phyloP scores from a whole-genome alignment of 1,140 invertebrate genomes.

The Eriosoma lanigerum region DNA sequence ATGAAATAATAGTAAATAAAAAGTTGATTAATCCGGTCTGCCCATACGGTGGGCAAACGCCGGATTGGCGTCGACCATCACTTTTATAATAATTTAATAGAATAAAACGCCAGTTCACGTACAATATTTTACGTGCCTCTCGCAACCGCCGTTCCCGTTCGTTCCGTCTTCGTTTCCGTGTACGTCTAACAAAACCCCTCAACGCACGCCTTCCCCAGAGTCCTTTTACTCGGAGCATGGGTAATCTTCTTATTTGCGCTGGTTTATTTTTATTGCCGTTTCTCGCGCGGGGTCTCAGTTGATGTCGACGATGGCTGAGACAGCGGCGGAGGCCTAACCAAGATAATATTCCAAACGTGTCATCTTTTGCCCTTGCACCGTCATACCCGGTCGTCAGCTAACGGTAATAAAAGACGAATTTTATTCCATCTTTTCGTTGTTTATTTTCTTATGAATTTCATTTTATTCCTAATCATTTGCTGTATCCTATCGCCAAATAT shows the following conservation, averaged over 20 bases:
- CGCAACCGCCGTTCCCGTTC: neutral
- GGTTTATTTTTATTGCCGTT: slow-evolving; percentile 45
- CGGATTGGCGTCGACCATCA: neutral
- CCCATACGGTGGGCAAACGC: neutral
- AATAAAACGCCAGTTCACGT: slow-evolving; percentile 39
- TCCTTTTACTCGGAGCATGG: slow-evolving; percentile 15
- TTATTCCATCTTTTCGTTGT: slow-evolving; percentile 1
- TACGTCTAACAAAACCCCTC: too few relatives aligned
- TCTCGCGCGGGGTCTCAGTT: neutral
- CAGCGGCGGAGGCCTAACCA: neutral
- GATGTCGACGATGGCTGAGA: neutral
- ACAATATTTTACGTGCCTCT: slow-evolving; percentile 49
- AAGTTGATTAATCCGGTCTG: slow-evolving; percentile 38
- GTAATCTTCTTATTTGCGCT: slow-evolving; percentile 48
- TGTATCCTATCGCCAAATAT: neutral
- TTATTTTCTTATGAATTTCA: neutral
- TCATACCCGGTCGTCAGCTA: neutral
- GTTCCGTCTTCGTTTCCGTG: too few relatives aligned
- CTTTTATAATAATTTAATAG: slow-evolving; percentile 38
- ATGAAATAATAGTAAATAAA: neutral
- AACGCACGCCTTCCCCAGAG: neutral
- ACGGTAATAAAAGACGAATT: slow-evolving; percentile 25
- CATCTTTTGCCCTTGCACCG: slow-evolving; percentile 28
- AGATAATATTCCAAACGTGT: slow-evolving; percentile 48
- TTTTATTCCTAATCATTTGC: neutral